Evolutionary conservation across 1,140 invertebrate species (phyloP), one percentile per base, ranked within the genome.

Genomic region (Dinoponera quadriceps): DNA sequence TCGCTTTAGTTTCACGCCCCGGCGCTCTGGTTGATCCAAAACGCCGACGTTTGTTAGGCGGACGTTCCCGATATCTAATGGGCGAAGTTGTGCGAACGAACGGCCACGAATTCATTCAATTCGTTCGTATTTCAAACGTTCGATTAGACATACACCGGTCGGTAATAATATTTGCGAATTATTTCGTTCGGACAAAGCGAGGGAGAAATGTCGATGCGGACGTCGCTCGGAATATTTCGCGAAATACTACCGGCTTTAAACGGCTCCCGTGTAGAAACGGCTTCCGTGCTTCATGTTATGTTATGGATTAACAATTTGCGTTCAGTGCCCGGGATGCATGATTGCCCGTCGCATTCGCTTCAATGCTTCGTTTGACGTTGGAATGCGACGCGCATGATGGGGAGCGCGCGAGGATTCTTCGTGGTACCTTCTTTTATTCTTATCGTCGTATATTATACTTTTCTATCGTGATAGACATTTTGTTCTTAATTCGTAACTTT

Each of bases 231-330:
- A 44, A n/a, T 74, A 74, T 60, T 60, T 63, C 27, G 13, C n/a
- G 1, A 0, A 0, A 3, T 44, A 11, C 14, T 51, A 1, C 2
- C 3, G 1, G 27, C 27, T 27, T n/a, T 54, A 33, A 51, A 33
- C 29, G 18, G 11, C 55, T n/a, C n/a, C n/a, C n/a, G 22, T 38
- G 13, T 9, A 25, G 2, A 9, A 69, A 20, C 5, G 7, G 9
- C 20, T 68, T 78, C 38, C 27, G 14, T 68, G 63, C n/a, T 27
- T 27, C 4, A 38, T 2, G 4, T 63, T 75, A 74, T 63, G 7
- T 80, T 80, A 80, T 59, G 13, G 63, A 69, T 57, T 78, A 69
- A 55, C 69, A 68, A 78, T 78, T 71, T 80, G 65, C 65, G 33
- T 78, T 78, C 29, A 78, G n/a, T 78, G 49, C 49, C 49, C 29